Conservation (phyloP, 53 echinoderm and acorn worm species). For the Arbacia lixula region DNA sequence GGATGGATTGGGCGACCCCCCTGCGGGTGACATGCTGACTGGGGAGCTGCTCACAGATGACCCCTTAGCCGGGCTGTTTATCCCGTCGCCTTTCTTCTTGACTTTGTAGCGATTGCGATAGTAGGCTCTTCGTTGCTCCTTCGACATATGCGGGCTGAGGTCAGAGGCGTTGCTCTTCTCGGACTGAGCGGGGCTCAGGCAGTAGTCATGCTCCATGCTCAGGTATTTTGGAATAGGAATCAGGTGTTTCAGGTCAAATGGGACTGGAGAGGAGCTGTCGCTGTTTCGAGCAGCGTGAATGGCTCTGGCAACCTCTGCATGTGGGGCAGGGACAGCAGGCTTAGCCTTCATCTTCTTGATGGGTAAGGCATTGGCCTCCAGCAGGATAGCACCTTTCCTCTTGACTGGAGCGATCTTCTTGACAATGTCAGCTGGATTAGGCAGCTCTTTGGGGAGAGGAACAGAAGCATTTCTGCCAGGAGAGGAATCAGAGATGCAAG, state of each 20-base stretch:
- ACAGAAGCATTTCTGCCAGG: neutral
- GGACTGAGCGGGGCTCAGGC: constrained; percentile 44
- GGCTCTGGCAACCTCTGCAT: constrained; percentile 30
- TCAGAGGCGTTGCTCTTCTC: constrained; percentile 39
- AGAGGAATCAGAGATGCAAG: no score
- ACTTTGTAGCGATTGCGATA: constrained; percentile 79
- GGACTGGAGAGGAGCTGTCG: constrained; percentile 17
- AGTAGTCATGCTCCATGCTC: constrained; percentile 93
- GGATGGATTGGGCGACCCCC: constrained; percentile 29
- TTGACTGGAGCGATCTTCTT: constrained; percentile 94
- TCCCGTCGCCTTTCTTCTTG: constrained; percentile 56
- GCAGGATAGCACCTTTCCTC: constrained; percentile 85
- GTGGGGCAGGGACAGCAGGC: neutral
- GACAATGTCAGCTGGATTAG: constrained; percentile 64
- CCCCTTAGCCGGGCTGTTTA: constrained; percentile 28
- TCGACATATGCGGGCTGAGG: constrained; percentile 11
- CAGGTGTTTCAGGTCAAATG: constrained; percentile 32
- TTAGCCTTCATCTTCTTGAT: constrained; percentile 69
- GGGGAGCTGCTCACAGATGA: constrained; percentile 54
- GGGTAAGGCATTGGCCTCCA: constrained; percentile 72
- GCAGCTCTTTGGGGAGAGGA: constrained; percentile 9
- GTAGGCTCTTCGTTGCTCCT: constrained; percentile 67
- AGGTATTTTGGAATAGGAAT: constrained; percentile 66
- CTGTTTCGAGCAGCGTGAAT: neutral
- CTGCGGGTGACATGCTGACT: constrained; percentile 47